These are phyloP conservation scores for Cotesia congregata DNA, from an alignment of 2,888 invertebrate genomes.

Conservation along the genomic window DNA sequence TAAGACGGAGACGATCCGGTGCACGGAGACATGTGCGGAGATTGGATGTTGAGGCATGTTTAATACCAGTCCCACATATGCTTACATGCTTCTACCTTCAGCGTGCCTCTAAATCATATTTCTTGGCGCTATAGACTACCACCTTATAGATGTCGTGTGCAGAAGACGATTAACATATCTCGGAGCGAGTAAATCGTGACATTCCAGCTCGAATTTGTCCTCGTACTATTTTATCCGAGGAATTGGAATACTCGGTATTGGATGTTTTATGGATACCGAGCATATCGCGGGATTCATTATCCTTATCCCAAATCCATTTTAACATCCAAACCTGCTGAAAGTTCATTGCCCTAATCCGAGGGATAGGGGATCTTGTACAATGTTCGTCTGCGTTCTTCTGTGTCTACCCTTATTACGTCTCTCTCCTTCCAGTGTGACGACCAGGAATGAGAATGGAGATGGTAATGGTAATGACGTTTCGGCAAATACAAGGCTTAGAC, in stretches of 20 bases:
- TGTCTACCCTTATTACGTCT: too few species aligned
- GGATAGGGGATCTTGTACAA: too few species aligned
- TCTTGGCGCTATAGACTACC: neutral
- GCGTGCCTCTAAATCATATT: slow-evolving; percentile 9
- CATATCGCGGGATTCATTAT: neutral
- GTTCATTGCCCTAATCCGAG: too few species aligned
- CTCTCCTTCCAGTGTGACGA: too few species aligned
- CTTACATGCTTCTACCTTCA: neutral
- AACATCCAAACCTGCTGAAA: too few species aligned
- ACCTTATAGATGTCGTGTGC: slow-evolving; percentile 29
- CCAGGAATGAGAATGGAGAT: too few species aligned
- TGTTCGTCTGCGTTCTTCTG: too few species aligned
- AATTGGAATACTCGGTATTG: neutral
- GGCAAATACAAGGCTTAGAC: neutral
- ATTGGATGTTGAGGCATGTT: neutral
- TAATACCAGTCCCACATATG: neutral
- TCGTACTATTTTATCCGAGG: slow-evolving; percentile 10
- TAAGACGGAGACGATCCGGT: neutral
- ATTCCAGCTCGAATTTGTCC: slow-evolving; percentile 26
- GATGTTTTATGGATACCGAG: neutral
- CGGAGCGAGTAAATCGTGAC: slow-evolving; percentile 19
- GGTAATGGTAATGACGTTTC: slow-evolving; percentile 28
- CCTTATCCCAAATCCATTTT: too few species aligned
- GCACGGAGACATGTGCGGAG: neutral
- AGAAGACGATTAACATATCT: slow-evolving; percentile 37